Evolutionary conservation across 2,113 vertebrate genomes (phyloP).

Genomic region (Saccopteryx bilineata): DNA sequence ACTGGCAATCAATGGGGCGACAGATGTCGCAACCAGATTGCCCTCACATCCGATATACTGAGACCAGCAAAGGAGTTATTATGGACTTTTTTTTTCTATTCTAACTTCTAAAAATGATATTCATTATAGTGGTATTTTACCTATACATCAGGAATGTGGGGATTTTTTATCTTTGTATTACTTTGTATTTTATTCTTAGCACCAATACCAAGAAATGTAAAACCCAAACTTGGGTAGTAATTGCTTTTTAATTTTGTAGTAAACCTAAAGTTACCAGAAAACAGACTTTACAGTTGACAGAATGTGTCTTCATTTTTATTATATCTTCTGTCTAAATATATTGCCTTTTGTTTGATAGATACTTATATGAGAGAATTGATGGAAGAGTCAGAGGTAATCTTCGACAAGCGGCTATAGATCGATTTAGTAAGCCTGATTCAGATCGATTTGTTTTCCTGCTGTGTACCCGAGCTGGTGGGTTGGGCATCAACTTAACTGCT

Average conservation of each 20-base stretch:
- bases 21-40: too few relatives aligned
- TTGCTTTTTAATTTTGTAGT: not conserved
- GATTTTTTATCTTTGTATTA: not conserved
- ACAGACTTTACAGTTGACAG: conserved; percentile 16
- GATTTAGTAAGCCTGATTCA: conserved; percentile 98
- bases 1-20: too few relatives aligned
- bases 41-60: not conserved
- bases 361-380: conserved; percentile 98
- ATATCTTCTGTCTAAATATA: conserved; percentile 47
- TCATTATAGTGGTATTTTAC: conserved; percentile 5
- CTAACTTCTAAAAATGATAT: not conserved
- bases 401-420: conserved; percentile 97
- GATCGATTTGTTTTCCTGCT: conserved; percentile 99
- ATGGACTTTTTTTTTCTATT: not conserved
- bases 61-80: not conserved
- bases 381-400: conserved; percentile 97
- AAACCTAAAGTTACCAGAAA: conserved; percentile 2
- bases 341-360: conserved; percentile 87
- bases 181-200: conserved; percentile 41
- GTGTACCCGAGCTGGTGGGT: conserved; percentile 97
- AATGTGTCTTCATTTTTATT: conserved; percentile 31
- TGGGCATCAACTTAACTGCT: conserved; percentile 98
- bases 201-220: conserved; percentile 16
- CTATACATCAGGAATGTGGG: not conserved
- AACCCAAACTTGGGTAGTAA: not conserved